phyloP scores from a whole-genome alignment of 2,113 vertebrate species.

The Cochlearius cochlearius region DNA sequence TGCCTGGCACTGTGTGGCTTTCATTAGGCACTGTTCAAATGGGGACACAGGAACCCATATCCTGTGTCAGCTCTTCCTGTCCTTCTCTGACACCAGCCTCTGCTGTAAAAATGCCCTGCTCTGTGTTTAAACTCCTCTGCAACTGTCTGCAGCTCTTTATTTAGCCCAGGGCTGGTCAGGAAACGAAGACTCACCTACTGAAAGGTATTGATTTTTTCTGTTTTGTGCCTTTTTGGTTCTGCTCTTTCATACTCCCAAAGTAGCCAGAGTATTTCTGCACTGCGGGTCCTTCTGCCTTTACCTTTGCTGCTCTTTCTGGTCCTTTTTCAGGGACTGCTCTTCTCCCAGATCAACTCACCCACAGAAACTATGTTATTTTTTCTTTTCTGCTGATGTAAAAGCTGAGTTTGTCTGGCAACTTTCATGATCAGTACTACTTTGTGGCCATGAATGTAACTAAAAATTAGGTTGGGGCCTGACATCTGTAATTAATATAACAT shows the following conservation, averaged over 20 bases:
- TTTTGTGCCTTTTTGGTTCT: background rate
- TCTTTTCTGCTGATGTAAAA: background rate
- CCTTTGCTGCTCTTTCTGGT: background rate
- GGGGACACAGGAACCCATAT: background rate
- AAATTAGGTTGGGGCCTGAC: background rate
- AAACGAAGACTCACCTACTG: background rate
- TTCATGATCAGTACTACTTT: background rate
- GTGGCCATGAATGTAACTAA: background rate
- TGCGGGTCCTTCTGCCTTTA: background rate
- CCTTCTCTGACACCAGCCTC: background rate
- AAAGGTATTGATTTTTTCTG: background rate
- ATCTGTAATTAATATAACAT: background rate
- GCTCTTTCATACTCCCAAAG: background rate
- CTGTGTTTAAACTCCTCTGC: background rate
- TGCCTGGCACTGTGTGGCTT: background rate
- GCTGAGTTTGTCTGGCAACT: background rate
- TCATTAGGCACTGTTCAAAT: background rate
- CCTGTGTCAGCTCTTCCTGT: background rate
- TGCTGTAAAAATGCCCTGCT: background rate
- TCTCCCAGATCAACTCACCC: background rate
- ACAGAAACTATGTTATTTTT: background rate
- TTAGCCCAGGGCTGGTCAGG: background rate
- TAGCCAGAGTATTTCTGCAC: background rate
- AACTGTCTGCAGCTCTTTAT: background rate
- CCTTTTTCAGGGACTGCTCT: background rate